phyloP scores from a whole-genome alignment of 2,797 vertebrate genomes.

The Euthynnus affinis region DNA sequence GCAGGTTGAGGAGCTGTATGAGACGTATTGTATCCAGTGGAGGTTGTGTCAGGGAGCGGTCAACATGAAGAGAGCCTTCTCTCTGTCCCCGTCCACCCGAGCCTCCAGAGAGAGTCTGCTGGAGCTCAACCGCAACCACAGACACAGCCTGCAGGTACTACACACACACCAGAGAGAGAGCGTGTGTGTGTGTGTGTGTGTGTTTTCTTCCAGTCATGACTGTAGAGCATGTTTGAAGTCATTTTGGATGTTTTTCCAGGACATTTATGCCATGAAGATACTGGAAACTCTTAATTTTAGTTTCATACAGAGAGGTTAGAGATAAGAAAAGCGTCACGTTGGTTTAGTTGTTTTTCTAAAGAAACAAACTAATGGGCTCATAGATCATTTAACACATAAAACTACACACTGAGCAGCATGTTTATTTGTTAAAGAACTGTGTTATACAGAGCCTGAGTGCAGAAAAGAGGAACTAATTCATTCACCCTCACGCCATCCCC shows the following conservation, averaged over 20 bases:
- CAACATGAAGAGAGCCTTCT: constrained; percentile 96
- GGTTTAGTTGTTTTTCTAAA: too few relatives aligned
- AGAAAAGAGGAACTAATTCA: too few relatives aligned
- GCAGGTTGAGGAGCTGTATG: constrained; percentile 97
- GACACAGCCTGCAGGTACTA: constrained; percentile 92
- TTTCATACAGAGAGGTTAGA: too few relatives aligned
- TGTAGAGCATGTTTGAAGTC: background rate
- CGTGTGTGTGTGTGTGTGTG: background rate
- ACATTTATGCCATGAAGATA: too few relatives aligned
- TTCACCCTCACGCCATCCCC: too few relatives aligned
- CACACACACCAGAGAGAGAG: background rate
- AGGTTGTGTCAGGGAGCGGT: constrained; percentile 91
- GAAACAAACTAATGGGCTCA: too few relatives aligned
- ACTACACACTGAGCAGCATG: too few relatives aligned
- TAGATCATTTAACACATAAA: too few relatives aligned
- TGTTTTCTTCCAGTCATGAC: background rate
- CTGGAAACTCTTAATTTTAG: too few relatives aligned
- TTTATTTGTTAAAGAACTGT: too few relatives aligned
- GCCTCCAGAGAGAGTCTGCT: constrained; percentile 94
- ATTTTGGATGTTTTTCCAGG: background rate
- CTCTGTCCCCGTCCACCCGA: constrained; percentile 88
- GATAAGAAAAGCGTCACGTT: too few relatives aligned
- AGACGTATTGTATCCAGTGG: constrained; percentile 95
- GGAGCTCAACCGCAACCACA: constrained; percentile 92
- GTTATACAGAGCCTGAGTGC: too few relatives aligned